A percentile compares a stretch with the other conserved stretches of the same genome.
Evolutionary conservation across 2,113 vertebrate genomes (phyloP).

Genomic region (Alligator mississippiensis): DNA sequence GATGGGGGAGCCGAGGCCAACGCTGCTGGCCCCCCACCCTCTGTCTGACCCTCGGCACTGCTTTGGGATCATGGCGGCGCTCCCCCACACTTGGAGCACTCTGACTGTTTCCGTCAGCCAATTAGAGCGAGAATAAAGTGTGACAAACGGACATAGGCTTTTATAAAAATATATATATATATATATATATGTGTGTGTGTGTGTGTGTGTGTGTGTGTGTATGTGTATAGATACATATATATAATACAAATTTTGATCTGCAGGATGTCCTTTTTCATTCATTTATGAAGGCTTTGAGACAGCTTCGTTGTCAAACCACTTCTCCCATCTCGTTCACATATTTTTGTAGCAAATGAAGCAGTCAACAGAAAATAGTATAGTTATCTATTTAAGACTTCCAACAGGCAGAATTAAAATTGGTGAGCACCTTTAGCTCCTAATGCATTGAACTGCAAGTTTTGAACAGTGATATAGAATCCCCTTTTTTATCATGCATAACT

Average conservation of each 20-base stretch:
- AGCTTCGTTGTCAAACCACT: constrained; percentile 5
- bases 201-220: too few relatives aligned
- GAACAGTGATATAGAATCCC: constrained; percentile 47
- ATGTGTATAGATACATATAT: too few relatives aligned
- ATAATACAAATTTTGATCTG: neutral
- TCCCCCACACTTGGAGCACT: too few relatives aligned
- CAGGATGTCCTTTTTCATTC: neutral
- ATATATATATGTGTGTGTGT: too few relatives aligned
- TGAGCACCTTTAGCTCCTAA: constrained; percentile 49
- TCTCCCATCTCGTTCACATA: neutral
- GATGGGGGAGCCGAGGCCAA: too few relatives aligned
- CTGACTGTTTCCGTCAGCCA: too few relatives aligned
- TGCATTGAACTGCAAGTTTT: constrained; percentile 49
- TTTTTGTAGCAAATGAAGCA: constrained; percentile 25
- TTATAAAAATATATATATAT: too few relatives aligned
- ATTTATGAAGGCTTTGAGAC: neutral
- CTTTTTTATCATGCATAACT: constrained; percentile 45
- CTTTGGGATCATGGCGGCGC: too few relatives aligned
- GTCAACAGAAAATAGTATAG: constrained; percentile 16
- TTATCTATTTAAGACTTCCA: neutral
- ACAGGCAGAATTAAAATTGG: constrained; percentile 39
- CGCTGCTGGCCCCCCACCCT: too few relatives aligned
- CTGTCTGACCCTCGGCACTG: too few relatives aligned
- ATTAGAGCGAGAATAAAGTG: too few relatives aligned
- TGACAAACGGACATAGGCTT: too few relatives aligned